Evolutionary conservation across 2,113 vertebrate species (phyloP), one percentile per base, ranked within the genome.

Genomic region (Brachirus orientalis): DNA sequence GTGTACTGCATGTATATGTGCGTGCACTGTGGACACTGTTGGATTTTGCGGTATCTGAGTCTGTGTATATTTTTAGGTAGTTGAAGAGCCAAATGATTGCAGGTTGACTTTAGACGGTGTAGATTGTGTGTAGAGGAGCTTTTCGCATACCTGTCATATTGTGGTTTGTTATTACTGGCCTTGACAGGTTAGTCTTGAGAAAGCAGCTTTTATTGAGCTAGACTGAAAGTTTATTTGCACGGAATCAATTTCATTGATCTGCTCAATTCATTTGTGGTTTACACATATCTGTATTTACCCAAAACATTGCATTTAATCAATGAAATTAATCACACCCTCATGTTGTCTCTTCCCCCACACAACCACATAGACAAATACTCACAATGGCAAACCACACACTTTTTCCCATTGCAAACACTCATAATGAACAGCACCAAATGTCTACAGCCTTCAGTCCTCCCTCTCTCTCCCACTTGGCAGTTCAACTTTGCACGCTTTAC

Each of bases 401-500:
- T 46, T 63, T 80, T 79, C 80, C 77, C 58, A 74, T 65, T 60
- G 85, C 82, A 89, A 90, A 92, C 80, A 87, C 71, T 81, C 72
- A 77, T 85, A 82, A 88, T 80, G 75, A 85, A 83, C 64, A 74
- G 76, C 69, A 69, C 50, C 71, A 18, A 83, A 74, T 70, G 79
- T 80, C 84, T 76, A 62, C 72, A 76, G 71, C 72, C 77, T 77
- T 86, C 77, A 80, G 69, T 75, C 72, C 58, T 91, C 67, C 54
- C 57, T 36, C 56, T 43, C 40, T 61, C 74, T 92, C 91, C 93
- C 94, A 93, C 91, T 78, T 86, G 95, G 94, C 93, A 87, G 86
- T 88, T 90, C 63, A 94, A 95, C 95, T 96, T 95, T 93, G 95
- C 94, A 94, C 92, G 88, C 91, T 94, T 92, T 94, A 94, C 95